phyloP scores from a whole-genome alignment of 2,888 invertebrate species.

The Epistrophe grossulariae region DNA sequence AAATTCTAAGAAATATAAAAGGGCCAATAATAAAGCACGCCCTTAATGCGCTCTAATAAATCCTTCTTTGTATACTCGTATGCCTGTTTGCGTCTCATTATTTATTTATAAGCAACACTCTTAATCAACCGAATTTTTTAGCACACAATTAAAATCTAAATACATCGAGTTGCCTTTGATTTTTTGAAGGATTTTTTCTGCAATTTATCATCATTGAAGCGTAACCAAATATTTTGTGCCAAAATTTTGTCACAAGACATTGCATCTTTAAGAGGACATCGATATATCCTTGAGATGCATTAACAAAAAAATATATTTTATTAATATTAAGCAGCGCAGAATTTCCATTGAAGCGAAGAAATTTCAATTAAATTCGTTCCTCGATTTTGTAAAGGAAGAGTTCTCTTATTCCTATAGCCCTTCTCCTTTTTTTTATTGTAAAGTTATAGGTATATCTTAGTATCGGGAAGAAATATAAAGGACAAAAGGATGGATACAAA shows the following conservation, averaged over 20 bases:
- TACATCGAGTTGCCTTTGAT: constrained; percentile 38
- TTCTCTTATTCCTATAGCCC: not conserved
- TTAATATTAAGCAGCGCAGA: not conserved
- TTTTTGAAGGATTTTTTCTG: constrained; percentile 38
- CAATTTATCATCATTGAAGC: constrained; percentile 69
- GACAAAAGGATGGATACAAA: constrained; percentile 70
- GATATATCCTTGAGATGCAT: constrained; percentile 65
- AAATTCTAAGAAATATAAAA: constrained; percentile 8
- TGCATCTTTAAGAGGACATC: constrained; percentile 70
- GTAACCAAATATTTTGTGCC: constrained; percentile 72
- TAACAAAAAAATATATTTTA: not conserved
- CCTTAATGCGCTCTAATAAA: constrained; percentile 71
- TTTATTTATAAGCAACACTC: constrained; percentile 62
- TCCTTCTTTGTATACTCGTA: constrained; percentile 7
- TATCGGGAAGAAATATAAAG: constrained; percentile 3
- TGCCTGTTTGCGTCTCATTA: constrained; percentile 42
- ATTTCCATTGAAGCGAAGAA: constrained; percentile 42
- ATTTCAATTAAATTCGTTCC: constrained; percentile 66
- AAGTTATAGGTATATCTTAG: not conserved
- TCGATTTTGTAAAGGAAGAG: constrained; percentile 1
- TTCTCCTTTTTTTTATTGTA: not conserved
- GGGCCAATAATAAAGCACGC: constrained; percentile 51
- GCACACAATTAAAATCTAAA: constrained; percentile 65
- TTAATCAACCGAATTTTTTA: constrained; percentile 3
- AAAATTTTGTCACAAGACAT: constrained; percentile 66